Evolutionary conservation across 2,888 invertebrate genomes (phyloP), one percentile per base, ranked within the genome.

Genomic region (Amphipyra berbera): DNA sequence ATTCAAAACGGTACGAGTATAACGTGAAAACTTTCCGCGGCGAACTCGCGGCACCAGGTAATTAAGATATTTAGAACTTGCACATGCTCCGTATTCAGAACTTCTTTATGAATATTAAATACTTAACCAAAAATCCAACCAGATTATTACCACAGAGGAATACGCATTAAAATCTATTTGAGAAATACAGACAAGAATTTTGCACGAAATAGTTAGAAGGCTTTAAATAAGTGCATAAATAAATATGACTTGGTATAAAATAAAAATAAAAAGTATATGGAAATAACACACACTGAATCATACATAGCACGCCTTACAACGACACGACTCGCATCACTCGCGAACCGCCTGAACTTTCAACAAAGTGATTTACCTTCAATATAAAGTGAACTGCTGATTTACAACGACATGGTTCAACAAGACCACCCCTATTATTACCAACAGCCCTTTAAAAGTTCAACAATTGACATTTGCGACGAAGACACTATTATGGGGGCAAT

Each of bases 401-500:
- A 91, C 86, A 88, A 81, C 88, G 90, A 84, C 85, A 90, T 82
- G 90, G 91, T 87, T 90, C 89, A 90, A 81, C 82, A 79, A 79
- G 53, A 76, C 49, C 82, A 86, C 88, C 88, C 84, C 87, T 86
- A 86, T 89, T 87, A 89, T 88, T 86, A 84, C 83, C 81, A 76
- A 54, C 66, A 79, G 82, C 82, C 89, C 88, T 85, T 87, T 87
- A 78, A 92, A 93, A 93, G 93, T 92, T 93, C 93, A 93, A 84
- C 88, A 78, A 87, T 86, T 93, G 93, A 91, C 93, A 93, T 93
- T 93, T 89, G 77, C 83, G 77, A 83, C 81, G 85, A 87, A 83
- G 87, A 89, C 87, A 88, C 84, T 88, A 88, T 89, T 89, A 88
- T 78, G 69, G 72, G 61, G 82, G 84, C 84, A 85, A 85, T 87